A percentile compares a stretch with the other conserved stretches of the same genome.
Evolutionary conservation across 2,797 vertebrate genomes (phyloP).

Genomic region (Scleropages formosus): DNA sequence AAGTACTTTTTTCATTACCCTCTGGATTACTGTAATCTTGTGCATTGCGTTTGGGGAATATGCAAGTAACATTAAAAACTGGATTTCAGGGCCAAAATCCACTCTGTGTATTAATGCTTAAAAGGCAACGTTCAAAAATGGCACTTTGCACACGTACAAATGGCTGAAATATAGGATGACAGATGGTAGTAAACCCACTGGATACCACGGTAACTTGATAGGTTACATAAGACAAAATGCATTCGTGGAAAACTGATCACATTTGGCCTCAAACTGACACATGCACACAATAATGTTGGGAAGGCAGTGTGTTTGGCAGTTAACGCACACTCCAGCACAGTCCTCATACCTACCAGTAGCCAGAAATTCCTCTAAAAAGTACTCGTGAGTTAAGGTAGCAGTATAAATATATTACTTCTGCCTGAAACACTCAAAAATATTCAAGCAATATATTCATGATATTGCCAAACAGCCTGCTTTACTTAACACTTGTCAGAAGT

Average conservation of each 20-base stretch:
- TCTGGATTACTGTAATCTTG: conserved; percentile 24
- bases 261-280: background rate
- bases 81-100: conserved; percentile 28
- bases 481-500: no score
- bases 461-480: no score
- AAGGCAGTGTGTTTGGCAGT: background rate
- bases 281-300: background rate
- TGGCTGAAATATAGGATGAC: no score
- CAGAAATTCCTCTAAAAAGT: no score
- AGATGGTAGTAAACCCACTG: background rate
- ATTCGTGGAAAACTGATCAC: no score
- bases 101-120: conserved; percentile 26
- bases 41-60: conserved; percentile 9
- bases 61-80: conserved; percentile 25
- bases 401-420: conserved; percentile 6
- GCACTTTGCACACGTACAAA: background rate
- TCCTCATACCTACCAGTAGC: background rate
- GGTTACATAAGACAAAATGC: background rate
- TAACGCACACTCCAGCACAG: background rate
- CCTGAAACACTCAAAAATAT: background rate
- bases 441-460: no score
- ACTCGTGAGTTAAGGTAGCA: no score
- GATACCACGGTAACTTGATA: background rate
- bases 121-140: conserved; percentile 15
- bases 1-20: conserved; percentile 17